Evolutionary conservation across 2,113 vertebrate species (phyloP).

Genomic region (Capreolus pygargus): DNA sequence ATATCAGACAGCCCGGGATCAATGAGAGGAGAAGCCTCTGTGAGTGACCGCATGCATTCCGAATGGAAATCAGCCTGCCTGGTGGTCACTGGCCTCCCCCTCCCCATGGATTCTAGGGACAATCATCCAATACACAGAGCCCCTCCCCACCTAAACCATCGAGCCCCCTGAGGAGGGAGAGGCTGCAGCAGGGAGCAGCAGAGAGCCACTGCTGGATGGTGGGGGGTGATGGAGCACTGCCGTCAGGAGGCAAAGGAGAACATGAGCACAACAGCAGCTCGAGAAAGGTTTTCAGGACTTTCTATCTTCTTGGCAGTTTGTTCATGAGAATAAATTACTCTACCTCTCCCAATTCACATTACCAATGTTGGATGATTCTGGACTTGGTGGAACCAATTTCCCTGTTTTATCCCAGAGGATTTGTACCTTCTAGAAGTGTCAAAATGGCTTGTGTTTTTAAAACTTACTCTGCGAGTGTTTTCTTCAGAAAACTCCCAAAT

Average conservation of each 20-base stretch:
- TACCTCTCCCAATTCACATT: constrained; percentile 41
- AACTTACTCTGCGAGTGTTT: neutral
- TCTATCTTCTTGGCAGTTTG: constrained; percentile 52
- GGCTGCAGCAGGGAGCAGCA: neutral
- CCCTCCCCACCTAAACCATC: neutral
- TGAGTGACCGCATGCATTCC: neutral
- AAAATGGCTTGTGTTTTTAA: neutral
- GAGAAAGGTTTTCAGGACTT: constrained; percentile 44
- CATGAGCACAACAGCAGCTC: neutral
- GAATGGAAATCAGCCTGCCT: constrained; percentile 27
- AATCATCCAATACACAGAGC: neutral
- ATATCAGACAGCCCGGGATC: neutral
- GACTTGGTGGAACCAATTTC: constrained; percentile 33
- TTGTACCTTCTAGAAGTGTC: neutral
- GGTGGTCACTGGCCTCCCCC: neutral
- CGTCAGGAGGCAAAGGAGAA: constrained; percentile 35
- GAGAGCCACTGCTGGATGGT: neutral
- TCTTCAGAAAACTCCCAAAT: neutral
- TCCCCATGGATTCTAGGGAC: neutral
- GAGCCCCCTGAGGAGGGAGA: neutral
- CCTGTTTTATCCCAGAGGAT: constrained; percentile 43
- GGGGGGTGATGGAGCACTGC: neutral
- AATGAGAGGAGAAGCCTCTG: constrained; percentile 57
- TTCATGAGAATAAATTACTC: constrained; percentile 41
- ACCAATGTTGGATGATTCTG: constrained; percentile 59